These are phyloP conservation scores for Ctenosaura bakeri DNA, from an alignment of 2,797 vertebrate species.

Conservation along the genomic window DNA sequence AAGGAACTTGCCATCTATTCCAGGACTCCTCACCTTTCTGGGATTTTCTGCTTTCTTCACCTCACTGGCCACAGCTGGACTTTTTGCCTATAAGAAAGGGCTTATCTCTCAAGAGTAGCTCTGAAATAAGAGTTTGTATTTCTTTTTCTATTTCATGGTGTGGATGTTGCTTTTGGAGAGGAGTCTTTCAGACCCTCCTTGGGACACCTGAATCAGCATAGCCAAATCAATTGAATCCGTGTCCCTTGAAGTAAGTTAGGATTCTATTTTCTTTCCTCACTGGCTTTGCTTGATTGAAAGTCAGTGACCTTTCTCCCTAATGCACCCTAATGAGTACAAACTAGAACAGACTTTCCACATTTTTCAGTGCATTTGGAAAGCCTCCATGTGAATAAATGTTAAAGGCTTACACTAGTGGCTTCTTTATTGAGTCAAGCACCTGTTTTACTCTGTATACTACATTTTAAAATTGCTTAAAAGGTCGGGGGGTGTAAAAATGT, in stretches of 20 bases:
- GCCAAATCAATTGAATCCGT: neutral
- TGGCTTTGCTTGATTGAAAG: neutral
- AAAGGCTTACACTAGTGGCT: neutral
- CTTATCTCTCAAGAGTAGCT: slow-evolving; percentile 48
- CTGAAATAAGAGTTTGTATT: slow-evolving; percentile 19
- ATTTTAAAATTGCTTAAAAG: neutral
- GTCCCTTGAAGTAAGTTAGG: neutral
- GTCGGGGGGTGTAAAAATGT: neutral
- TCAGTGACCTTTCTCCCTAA: neutral
- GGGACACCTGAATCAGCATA: slow-evolving; percentile 8
- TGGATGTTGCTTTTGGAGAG: slow-evolving; percentile 47
- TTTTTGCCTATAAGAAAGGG: slow-evolving; percentile 76
- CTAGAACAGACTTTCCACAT: neutral
- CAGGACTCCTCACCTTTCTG: slow-evolving; percentile 77
- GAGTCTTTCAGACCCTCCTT: slow-evolving; percentile 57
- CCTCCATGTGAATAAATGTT: neutral
- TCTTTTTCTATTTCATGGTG: slow-evolving; percentile 35
- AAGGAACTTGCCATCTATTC: slow-evolving; percentile 79
- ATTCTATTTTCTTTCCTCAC: neutral
- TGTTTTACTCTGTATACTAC: neutral
- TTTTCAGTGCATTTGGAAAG: neutral
- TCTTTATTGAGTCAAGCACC: neutral
- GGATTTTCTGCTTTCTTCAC: slow-evolving; percentile 72
- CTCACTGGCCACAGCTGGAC: slow-evolving; percentile 66
- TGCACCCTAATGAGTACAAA: neutral